Conservation (phyloP, 1,140 invertebrate species). For the Apis cerana region DNA sequence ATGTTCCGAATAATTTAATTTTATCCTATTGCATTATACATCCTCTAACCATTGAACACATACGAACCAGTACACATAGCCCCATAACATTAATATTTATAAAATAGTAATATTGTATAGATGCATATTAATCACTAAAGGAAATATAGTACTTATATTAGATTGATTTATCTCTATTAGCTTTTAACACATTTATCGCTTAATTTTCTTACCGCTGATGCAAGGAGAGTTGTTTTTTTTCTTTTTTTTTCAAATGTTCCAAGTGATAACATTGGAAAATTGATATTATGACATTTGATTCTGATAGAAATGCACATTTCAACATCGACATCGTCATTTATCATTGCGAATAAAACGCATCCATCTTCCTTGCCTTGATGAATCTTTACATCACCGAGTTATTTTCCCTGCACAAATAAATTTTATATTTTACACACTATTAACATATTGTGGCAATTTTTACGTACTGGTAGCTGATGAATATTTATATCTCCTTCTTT, state of each 20-base stretch:
- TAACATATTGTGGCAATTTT: constrained; percentile 53
- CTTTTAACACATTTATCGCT: constrained; percentile 37
- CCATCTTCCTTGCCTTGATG: constrained; percentile 45
- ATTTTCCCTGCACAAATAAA: constrained; percentile 73
- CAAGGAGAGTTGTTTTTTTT: constrained; percentile 34
- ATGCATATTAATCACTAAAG: constrained; percentile 41
- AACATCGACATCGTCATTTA: constrained; percentile 55
- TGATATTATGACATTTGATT: constrained; percentile 39
- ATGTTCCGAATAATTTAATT: not conserved
- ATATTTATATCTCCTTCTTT: constrained; percentile 31
- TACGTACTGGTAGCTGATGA: constrained; percentile 56
- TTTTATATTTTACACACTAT: constrained; percentile 67
- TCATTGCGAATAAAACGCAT: constrained; percentile 54
- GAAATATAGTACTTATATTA: constrained; percentile 57
- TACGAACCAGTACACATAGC: not conserved
- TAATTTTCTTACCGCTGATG: constrained; percentile 63
- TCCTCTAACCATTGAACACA: constrained; percentile 1
- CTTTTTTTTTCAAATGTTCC: constrained; percentile 16
- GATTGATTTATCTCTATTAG: constrained; percentile 57
- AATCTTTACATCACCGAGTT: constrained; percentile 18
- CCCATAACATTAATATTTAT: constrained; percentile 23
- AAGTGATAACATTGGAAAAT: constrained; percentile 16
- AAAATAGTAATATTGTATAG: constrained; percentile 48
- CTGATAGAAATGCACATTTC: constrained; percentile 34
- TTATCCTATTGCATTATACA: not conserved